phyloP scores from a whole-genome alignment of 2,888 invertebrate genomes.

The Pomacea canaliculata region DNA sequence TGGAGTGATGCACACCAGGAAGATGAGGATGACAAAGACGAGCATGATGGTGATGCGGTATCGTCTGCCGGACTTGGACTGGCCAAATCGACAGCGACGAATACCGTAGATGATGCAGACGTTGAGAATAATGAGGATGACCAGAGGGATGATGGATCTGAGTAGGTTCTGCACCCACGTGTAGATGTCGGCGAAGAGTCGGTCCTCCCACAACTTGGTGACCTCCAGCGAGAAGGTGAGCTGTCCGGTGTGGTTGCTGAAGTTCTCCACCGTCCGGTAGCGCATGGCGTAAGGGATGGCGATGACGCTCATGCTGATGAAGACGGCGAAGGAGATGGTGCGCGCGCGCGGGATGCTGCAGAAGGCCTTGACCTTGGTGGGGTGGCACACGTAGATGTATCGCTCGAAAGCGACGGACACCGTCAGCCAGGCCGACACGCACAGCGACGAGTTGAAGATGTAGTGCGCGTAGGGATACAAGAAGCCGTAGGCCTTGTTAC shows the following conservation, averaged over 20 bases:
- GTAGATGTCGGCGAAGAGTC: slow-evolving; percentile 54
- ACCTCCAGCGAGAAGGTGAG: slow-evolving; percentile 46
- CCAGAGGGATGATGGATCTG: slow-evolving; percentile 63
- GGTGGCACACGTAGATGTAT: slow-evolving; percentile 66
- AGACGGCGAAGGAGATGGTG: slow-evolving; percentile 52
- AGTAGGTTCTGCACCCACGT: slow-evolving; percentile 63
- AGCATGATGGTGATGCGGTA: slow-evolving; percentile 54
- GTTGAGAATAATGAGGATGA: slow-evolving; percentile 60
- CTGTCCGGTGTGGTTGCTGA: slow-evolving; percentile 42
- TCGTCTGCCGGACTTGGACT: slow-evolving; percentile 48
- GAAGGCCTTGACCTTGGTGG: slow-evolving; percentile 45
- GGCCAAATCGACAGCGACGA: slow-evolving; percentile 49
- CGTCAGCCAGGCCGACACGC: slow-evolving; percentile 64
- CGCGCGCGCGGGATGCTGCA: slow-evolving; percentile 56
- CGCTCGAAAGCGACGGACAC: slow-evolving; percentile 66
- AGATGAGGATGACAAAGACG: slow-evolving; percentile 63
- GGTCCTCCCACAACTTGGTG: slow-evolving; percentile 56
- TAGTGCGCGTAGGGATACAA: slow-evolving; percentile 68
- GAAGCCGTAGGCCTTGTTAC: slow-evolving; percentile 55
- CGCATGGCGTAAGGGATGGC: slow-evolving; percentile 63
- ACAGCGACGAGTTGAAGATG: slow-evolving; percentile 62
- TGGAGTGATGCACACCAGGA: slow-evolving; percentile 65
- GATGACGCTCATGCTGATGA: slow-evolving; percentile 56
- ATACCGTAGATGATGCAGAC: slow-evolving; percentile 61
- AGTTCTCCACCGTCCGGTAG: slow-evolving; percentile 50